These are phyloP conservation scores for Urechis unicinctus DNA, from an alignment of 2,888 invertebrate genomes.

Conservation along the genomic window DNA sequence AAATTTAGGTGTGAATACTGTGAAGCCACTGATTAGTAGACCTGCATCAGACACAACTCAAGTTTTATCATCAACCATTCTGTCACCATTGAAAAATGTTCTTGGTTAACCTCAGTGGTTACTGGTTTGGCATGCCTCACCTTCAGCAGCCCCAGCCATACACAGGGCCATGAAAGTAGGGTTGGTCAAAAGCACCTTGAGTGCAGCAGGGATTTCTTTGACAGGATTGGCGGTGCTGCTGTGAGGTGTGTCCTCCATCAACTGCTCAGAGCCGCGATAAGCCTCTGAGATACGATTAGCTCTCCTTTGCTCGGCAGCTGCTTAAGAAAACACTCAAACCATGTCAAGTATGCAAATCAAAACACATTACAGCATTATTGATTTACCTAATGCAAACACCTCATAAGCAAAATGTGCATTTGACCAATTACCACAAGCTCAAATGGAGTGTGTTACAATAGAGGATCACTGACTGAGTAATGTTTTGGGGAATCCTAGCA, in stretches of 20 bases:
- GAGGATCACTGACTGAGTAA: conserved; percentile 55
- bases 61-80: not conserved
- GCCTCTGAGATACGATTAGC: conserved; percentile 35
- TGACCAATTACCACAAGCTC: not conserved
- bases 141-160: conserved; percentile 54
- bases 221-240: conserved; percentile 22
- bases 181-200: conserved; percentile 37
- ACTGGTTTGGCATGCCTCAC: conserved; percentile 1
- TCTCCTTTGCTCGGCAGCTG: conserved; percentile 40
- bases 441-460: not conserved
- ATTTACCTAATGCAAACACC: not conserved
- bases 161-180: conserved; percentile 48
- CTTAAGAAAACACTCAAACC: not conserved
- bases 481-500: conserved; percentile 83
- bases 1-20: conserved; percentile 47
- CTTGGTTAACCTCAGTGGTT: not conserved
- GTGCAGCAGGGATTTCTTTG: conserved; percentile 30
- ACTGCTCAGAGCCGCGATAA: conserved; percentile 17
- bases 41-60: conserved; percentile 32
- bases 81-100: not conserved
- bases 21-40: conserved; percentile 41
- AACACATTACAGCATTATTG: not conserved
- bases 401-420: not conserved
- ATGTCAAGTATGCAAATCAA: not conserved
- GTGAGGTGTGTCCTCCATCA: too few species aligned